Percentiles rank a stretch among this genome's conserved stretches.
phyloP scores from a whole-genome alignment of 2,113 vertebrate species.

The Shinisaurus crocodilurus region DNA sequence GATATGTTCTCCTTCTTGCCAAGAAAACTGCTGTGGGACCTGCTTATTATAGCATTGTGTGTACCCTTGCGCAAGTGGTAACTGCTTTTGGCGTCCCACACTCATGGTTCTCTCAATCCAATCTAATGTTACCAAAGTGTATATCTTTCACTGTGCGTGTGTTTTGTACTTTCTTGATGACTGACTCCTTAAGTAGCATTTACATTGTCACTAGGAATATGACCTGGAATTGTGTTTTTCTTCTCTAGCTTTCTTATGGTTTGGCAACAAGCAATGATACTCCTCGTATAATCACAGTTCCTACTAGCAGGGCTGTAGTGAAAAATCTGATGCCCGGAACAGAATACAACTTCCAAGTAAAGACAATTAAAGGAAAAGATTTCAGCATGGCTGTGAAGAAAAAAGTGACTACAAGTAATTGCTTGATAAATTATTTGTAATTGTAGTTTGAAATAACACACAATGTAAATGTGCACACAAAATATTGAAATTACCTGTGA shows the following conservation, averaged over 20 bases:
- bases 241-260: conserved; percentile 77
- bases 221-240: conserved; percentile 14
- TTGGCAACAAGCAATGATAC: conserved; percentile 61
- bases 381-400: conserved; percentile 69
- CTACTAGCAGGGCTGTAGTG: conserved; percentile 73
- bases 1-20: not conserved
- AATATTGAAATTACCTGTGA: not conserved
- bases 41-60: not conserved
- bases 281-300: conserved; percentile 56
- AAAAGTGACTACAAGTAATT: conserved; percentile 80
- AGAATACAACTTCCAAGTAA: conserved; percentile 83
- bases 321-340: conserved; percentile 80
- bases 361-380: conserved; percentile 79
- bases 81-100: not conserved
- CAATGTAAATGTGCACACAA: not conserved
- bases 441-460: not conserved
- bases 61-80: not conserved
- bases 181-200: not conserved
- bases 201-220: not conserved
- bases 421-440: not conserved
- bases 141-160: not conserved
- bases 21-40: not conserved
- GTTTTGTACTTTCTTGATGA: not conserved
- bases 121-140: not conserved
- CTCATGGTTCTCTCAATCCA: not conserved